Conservation (phyloP, 2,888 invertebrate genomes). For the Lottia gigantea region DNA sequence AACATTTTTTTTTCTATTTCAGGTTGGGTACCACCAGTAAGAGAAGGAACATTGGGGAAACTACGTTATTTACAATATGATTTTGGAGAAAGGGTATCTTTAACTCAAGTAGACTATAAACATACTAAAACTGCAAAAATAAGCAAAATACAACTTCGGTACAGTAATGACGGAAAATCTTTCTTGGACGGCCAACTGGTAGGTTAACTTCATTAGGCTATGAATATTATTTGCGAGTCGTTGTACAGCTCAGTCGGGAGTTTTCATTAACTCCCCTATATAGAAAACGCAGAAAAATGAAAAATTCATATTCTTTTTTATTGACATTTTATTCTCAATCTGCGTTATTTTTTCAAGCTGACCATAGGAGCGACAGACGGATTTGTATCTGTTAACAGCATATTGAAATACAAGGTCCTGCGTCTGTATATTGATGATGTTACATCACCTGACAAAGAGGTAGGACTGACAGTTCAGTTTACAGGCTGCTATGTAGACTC, state of each 20-base stretch:
- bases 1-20: slow-evolving; percentile 15
- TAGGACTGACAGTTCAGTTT: not conserved
- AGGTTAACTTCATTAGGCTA: too few relatives aligned
- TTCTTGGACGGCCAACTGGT: slow-evolving; percentile 36
- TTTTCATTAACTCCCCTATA: too few relatives aligned
- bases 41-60: slow-evolving; percentile 34
- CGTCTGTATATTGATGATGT: not conserved
- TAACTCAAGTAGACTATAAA: slow-evolving; percentile 41
- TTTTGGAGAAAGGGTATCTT: slow-evolving; percentile 47
- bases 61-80: slow-evolving; percentile 50
- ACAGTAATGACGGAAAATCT: slow-evolving; percentile 51
- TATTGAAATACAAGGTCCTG: too few relatives aligned
- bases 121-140: slow-evolving; percentile 31
- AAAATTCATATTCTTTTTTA: too few relatives aligned
- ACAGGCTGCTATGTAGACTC: not conserved
- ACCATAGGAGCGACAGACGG: too few relatives aligned
- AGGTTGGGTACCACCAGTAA: slow-evolving; percentile 52
- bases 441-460: not conserved
- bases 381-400: too few relatives aligned
- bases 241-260: too few relatives aligned
- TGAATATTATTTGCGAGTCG: too few relatives aligned
- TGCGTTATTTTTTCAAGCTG: too few relatives aligned
- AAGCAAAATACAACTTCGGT: slow-evolving; percentile 36
- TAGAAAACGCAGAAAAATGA: too few relatives aligned
- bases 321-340: too few relatives aligned